These are phyloP conservation scores for Mionectes olivaceus DNA, from an alignment of 2,797 vertebrate genomes.

Conservation along the genomic window DNA sequence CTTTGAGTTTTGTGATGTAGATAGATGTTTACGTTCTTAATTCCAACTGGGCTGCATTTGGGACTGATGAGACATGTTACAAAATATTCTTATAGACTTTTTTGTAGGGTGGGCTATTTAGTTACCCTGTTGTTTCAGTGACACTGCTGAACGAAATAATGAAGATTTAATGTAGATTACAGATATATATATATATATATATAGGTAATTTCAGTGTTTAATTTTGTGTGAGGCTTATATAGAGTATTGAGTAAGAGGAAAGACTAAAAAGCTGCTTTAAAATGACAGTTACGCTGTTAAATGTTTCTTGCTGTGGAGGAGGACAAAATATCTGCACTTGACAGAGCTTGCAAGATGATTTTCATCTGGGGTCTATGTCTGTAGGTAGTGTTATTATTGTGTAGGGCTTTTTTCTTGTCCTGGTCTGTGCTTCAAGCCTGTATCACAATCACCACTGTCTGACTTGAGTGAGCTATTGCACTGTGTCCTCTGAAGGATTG, in stretches of 20 bases:
- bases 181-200: neutral
- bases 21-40: neutral
- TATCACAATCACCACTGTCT: neutral
- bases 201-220: neutral
- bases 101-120: neutral
- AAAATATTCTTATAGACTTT: neutral
- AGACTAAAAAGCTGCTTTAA: neutral
- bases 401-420: neutral
- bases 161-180: neutral
- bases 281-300: neutral
- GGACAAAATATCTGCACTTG: neutral
- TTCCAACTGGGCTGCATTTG: neutral
- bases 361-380: neutral
- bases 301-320: neutral
- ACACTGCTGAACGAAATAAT: neutral
- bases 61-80: neutral
- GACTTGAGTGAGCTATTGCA: neutral
- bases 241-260: neutral
- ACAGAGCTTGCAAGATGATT: neutral
- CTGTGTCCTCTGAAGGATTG: neutral
- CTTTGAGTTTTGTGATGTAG: neutral
- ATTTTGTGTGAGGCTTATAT: neutral
- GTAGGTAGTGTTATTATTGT: neutral
- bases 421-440: neutral
- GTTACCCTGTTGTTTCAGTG: neutral